Evolutionary conservation across 2,888 invertebrate genomes (phyloP), one percentile per base, ranked within the genome.

Genomic region (Chaetogeoica ovagalla): DNA sequence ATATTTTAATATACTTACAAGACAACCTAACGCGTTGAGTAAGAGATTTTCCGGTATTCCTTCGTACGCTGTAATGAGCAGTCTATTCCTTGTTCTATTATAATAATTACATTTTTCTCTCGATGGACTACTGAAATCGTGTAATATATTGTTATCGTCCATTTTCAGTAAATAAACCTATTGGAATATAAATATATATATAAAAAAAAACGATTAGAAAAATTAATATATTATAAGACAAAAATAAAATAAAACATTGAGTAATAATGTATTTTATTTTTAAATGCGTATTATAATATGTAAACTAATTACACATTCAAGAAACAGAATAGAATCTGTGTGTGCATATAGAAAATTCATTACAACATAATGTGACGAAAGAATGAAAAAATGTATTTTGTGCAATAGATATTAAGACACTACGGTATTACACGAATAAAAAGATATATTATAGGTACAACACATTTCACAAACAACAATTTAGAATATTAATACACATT

Each of bases 11-110:
- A 57, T 73, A 86, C 88, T 87, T 86, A 90, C 90, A 86, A 89
- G 83, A 88, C 95, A 96, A 82, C 92, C 92, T 83, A 94, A 88
- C 83, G 93, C 87, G 86, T 97, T 97, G 39, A 97, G 88, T 82
- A 95, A 89, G 82, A 97, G 88, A 82, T 95, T 97, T 86, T 96
- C 95, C 30, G 97, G 97, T 85, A 97, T 96, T 70, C 96, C 97
- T 86, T 94, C 94, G 65, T 83, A 83, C 17, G 82, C 83, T 30
- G 82, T 82, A 19, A 83, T 83, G 60, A 83, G 69, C 23, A 83
- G 74, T 79, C 82, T 82, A 55, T 82, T 81, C 60, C 82, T 82
- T 15, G 83, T 83, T 23, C 82, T 68, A 75, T 83, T 83, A 75
- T 81, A 83, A 72, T 82, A 83, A 52, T 82, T 77, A 71, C 83